A percentile compares a stretch with the other conserved stretches of the same genome.
phyloP scores from a whole-genome alignment of 2,888 invertebrate species.

The Microctonus aethiopoides region DNA sequence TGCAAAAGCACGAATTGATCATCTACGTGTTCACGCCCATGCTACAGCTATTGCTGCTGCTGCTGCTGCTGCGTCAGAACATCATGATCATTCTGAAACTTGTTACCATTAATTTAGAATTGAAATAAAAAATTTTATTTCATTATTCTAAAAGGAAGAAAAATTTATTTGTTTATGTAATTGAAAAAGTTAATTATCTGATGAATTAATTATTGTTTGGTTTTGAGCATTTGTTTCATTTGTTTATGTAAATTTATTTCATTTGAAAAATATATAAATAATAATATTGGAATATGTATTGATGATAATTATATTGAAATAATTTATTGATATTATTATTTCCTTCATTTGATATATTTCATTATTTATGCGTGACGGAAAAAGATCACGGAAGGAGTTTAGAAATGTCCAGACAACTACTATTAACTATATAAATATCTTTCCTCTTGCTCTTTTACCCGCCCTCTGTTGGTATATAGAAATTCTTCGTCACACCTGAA shows the following conservation, averaged over 20 bases:
- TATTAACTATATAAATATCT: not conserved
- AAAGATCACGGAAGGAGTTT: conserved; percentile 12
- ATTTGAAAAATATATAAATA: not conserved
- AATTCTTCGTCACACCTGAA: conserved; percentile 51
- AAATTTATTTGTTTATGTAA: not conserved
- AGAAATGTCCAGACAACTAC: not conserved
- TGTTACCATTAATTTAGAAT: not conserved
- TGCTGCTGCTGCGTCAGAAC: conserved; percentile 9
- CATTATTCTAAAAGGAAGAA: too few relatives aligned
- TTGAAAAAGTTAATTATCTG: not conserved
- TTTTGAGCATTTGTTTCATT: not conserved
- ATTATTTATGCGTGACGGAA: not conserved
- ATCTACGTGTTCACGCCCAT: conserved; percentile 46
- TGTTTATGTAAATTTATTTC: not conserved
- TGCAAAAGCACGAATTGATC: conserved; percentile 48
- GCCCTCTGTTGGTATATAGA: not conserved
- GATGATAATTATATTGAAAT: not conserved
- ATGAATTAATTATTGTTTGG: not conserved
- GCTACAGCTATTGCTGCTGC: conserved; percentile 46
- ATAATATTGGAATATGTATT: not conserved
- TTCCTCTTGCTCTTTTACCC: not conserved
- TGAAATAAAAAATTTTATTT: not conserved
- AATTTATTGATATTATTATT: not conserved
- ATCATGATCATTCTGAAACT: conserved; percentile 1
- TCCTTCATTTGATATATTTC: not conserved